Evolutionary conservation across 1,140 invertebrate genomes (phyloP).

Genomic region (Agrypnia vestita): DNA sequence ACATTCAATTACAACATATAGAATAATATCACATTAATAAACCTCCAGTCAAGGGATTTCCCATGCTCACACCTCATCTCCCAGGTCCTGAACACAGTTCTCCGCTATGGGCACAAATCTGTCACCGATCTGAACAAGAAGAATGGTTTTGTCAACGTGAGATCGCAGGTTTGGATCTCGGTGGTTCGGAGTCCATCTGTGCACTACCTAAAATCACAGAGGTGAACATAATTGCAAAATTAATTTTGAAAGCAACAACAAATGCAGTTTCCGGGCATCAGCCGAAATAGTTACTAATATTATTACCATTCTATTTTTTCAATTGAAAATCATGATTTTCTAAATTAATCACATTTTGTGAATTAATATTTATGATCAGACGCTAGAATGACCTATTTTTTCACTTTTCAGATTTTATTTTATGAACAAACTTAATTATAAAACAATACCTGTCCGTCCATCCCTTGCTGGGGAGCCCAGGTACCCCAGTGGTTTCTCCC

Average conservation of each 20-base stretch:
- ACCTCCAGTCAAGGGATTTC: conserved; percentile 13
- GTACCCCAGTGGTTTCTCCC: conserved; percentile 90
- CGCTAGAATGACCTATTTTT: no score
- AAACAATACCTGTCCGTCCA: conserved; percentile 85
- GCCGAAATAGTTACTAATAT: no score
- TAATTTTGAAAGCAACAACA: conserved; percentile 20
- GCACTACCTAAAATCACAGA: conserved; percentile 87
- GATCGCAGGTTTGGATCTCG: conserved; percentile 88
- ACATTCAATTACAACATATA: conserved; percentile 26
- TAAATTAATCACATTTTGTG: no score
- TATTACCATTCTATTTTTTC: no score
- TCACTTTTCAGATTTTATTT: neutral
- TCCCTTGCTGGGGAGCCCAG: conserved; percentile 91
- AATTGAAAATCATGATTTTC: no score
- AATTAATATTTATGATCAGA: no score
- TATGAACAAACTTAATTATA: neutral
- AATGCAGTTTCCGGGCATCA: no score
- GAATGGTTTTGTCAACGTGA: conserved; percentile 91
- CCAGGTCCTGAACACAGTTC: conserved; percentile 86
- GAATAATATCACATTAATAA: conserved; percentile 53
- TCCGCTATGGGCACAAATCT: conserved; percentile 95
- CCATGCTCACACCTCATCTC: conserved; percentile 77
- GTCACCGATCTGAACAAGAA: conserved; percentile 94
- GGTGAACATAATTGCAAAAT: conserved; percentile 50
- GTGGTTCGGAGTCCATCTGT: conserved; percentile 93